Evolutionary conservation across 2,888 invertebrate genomes (phyloP), one percentile per base, ranked within the genome.

Genomic region (Stenodema calcarata): DNA sequence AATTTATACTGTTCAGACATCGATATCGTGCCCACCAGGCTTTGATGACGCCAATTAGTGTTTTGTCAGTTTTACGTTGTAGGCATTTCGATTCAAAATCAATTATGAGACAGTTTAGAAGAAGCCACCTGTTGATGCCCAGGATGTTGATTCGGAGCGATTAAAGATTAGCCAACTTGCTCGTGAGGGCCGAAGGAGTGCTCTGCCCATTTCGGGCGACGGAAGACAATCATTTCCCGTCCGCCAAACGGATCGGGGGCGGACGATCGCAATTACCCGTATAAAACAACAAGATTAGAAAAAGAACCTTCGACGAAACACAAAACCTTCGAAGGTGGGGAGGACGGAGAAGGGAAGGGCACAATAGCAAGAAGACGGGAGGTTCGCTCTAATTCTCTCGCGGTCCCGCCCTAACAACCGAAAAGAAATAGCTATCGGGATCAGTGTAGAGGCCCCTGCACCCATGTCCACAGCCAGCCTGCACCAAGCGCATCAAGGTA

Each of bases 381-480:
- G 70, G 69, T 70, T 83, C 73, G 69, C 69, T 83, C 83, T 69
- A 83, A 83, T 69, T 69, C 83, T 81, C 83, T 50, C 27, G 23
- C 35, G 50, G 73, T 30, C 54, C 84, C 84, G 84, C 84, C 84
- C 76, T 84, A 75, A 76, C 16, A 78, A 30, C 23, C 54, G 30
- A 84, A 84, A 84, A 84, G 76, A 84, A 84, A 76, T 73, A 75
- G 18, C 75, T 47, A 27, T 50, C 50, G 75, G 75, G 84, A 76
- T 75, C 84, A 84, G 84, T 84, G 23, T 23, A 50, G 50, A 44
- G 75, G 47, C 76, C 54, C 62, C 18, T 50, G 62, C 75, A 84
- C 76, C 84, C 87, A 87, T 87, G 87, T 87, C 87, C 87, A 79
- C 54, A 69, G 76, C 87, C 30, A 87, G 87, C 87, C 76, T 87